Conservation (phyloP, 1,140 invertebrate genomes). For the Leptestheria dahalacensis region DNA sequence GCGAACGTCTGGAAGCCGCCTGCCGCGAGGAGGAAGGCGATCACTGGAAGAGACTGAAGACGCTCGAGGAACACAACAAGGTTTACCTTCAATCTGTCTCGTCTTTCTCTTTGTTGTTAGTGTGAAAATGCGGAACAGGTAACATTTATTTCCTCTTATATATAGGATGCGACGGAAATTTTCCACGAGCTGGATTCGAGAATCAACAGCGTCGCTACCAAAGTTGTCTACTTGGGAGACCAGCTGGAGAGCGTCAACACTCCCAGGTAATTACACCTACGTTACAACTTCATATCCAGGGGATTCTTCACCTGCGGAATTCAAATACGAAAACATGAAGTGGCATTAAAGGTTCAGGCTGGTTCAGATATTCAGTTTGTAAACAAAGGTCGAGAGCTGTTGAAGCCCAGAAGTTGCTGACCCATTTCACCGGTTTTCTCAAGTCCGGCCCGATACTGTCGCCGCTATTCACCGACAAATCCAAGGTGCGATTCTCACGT, state of each 20-base stretch:
- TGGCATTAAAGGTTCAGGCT: too few species aligned
- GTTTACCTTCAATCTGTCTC: constrained; percentile 28
- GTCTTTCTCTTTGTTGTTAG: background rate
- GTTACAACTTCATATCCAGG: too few species aligned
- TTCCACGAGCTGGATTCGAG: constrained; percentile 88
- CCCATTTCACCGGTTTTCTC: constrained; percentile 85
- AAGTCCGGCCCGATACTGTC: constrained; percentile 68
- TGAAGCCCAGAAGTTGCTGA: constrained; percentile 85
- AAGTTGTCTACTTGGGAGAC: constrained; percentile 93
- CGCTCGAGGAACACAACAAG: constrained; percentile 76
- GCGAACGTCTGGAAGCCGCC: constrained; percentile 63
- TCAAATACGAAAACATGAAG: too few species aligned
- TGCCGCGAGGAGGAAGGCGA: constrained; percentile 74
- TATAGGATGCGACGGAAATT: constrained; percentile 59
- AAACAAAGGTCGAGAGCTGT: constrained; percentile 82
- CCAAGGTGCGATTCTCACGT: constrained; percentile 55
- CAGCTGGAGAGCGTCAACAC: constrained; percentile 93
- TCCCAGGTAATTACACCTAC: constrained; percentile 31
- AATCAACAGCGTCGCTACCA: constrained; percentile 91
- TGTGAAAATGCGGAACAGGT: too few species aligned
- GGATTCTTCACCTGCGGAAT: too few species aligned
- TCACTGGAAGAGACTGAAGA: constrained; percentile 62
- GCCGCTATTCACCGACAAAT: constrained; percentile 73
- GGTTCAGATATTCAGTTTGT: too few species aligned
- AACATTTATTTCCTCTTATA: constrained; percentile 19